A percentile compares a stretch with the other conserved stretches of the same genome.
These are phyloP conservation scores for Mesorhabditis belari DNA, from an alignment of 2,888 invertebrate species.

Conservation along the genomic window DNA sequence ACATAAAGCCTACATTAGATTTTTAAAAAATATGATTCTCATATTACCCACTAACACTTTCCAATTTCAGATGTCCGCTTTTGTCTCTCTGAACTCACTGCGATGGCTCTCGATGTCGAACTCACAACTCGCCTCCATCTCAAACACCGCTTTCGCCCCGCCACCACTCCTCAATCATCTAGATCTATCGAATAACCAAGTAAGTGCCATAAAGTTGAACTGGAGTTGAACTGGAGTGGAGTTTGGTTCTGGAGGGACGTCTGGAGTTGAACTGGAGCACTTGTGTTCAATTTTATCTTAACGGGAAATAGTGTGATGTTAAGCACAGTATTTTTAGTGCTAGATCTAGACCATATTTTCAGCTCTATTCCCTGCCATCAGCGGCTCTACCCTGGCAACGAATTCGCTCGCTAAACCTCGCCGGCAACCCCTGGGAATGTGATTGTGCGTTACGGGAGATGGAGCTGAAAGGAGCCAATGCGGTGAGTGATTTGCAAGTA, in stretches of 20 bases:
- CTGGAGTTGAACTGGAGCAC: not conserved
- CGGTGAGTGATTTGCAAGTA: not conserved
- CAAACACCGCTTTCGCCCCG: slow-evolving; percentile 24
- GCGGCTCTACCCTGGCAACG: not conserved
- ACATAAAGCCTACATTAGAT: too few relatives aligned
- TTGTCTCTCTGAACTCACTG: slow-evolving; percentile 23
- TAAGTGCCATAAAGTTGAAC: slow-evolving; percentile 5
- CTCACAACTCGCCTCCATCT: slow-evolving; percentile 17
- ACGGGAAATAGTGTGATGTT: not conserved
- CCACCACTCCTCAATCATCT: slow-evolving; percentile 16
- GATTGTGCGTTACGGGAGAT: slow-evolving; percentile 21
- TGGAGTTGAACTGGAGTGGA: too few relatives aligned
- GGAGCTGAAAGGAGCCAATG: slow-evolving; percentile 4
- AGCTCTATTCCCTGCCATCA: not conserved
- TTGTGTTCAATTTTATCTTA: not conserved
- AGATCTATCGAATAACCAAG: slow-evolving; percentile 23
- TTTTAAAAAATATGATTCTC: not conserved
- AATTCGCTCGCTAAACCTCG: slow-evolving; percentile 8
- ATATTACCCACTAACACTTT: not conserved
- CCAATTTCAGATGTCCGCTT: slow-evolving; percentile 23
- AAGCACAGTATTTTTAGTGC: too few relatives aligned
- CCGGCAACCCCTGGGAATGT: slow-evolving; percentile 29
- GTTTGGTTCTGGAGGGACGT: not conserved
- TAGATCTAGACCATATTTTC: too few relatives aligned
- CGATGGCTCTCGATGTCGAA: slow-evolving; percentile 19